Percentiles rank a stretch among this genome's conserved stretches.
These are phyloP conservation scores for Emydoidea blandingii DNA, from an alignment of 2,797 vertebrate genomes.

Conservation along the genomic window DNA sequence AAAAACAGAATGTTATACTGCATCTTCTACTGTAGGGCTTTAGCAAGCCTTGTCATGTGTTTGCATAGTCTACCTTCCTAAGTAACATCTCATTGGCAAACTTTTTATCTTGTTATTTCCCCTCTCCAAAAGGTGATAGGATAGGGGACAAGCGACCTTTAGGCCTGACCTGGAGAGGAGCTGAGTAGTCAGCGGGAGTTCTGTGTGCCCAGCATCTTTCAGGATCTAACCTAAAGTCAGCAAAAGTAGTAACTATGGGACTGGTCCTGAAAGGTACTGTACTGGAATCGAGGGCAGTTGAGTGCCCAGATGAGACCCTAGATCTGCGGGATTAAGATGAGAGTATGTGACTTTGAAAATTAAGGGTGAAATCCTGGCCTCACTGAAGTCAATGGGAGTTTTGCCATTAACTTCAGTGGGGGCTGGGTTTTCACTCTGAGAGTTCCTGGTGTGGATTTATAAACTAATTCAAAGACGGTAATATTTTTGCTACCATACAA, in stretches of 20 bases:
- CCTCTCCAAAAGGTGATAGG: background rate
- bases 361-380: background rate
- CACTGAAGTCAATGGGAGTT: background rate
- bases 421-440: background rate
- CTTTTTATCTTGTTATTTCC: background rate
- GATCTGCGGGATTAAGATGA: background rate
- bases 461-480: background rate
- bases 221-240: background rate
- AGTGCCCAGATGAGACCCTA: background rate
- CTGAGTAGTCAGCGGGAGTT: background rate
- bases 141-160: background rate
- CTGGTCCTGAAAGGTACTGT: background rate
- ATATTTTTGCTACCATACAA: background rate
- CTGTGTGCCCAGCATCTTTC: background rate
- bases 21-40: background rate
- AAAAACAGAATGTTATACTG: background rate
- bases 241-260: background rate
- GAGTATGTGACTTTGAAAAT: background rate
- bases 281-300: background rate
- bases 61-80: background rate
- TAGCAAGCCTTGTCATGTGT: background rate
- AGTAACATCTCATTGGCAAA: background rate
- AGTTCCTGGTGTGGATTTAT: background rate
- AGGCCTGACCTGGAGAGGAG: background rate
- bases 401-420: background rate